phyloP scores from a whole-genome alignment of 1,140 invertebrate species.

The Asobara japonica region DNA sequence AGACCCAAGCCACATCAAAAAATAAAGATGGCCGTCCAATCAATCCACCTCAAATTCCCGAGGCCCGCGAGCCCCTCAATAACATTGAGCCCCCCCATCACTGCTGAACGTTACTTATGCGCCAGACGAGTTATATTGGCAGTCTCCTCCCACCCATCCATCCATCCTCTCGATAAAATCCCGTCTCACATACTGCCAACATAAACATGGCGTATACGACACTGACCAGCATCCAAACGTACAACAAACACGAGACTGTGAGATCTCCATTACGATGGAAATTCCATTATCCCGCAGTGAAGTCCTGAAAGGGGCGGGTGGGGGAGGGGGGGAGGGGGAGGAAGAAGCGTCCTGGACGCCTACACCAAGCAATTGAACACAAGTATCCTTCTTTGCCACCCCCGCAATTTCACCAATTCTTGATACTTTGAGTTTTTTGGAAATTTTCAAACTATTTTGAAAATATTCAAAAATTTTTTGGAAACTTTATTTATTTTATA shows the following conservation, averaged over 20 bases:
- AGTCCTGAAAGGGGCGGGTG: too few relatives aligned
- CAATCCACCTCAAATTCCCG: neutral
- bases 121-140: constrained; percentile 16
- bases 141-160: neutral
- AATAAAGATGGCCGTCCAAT: neutral
- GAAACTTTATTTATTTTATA: too few relatives aligned
- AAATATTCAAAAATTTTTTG: too few relatives aligned
- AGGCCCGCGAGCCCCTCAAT: constrained; percentile 5
- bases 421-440: too few relatives aligned
- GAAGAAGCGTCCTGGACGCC: constrained; percentile 29
- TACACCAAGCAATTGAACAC: constrained; percentile 31
- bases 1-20: neutral
- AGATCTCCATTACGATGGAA: constrained; percentile 37
- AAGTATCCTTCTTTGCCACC: constrained; percentile 17
- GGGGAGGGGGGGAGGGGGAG: too few relatives aligned
- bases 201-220: constrained; percentile 23
- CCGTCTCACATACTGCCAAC: constrained; percentile 12
- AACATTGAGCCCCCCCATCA: neutral
- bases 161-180: constrained; percentile 11
- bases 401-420: neutral
- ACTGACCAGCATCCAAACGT: constrained; percentile 27
- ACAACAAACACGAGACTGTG: constrained; percentile 30
- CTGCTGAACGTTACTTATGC: constrained; percentile 13
- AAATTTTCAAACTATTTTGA: too few relatives aligned
- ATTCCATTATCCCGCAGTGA: constrained; percentile 34